phyloP scores from a whole-genome alignment of 2,888 invertebrate genomes.

The Agrilus mali region DNA sequence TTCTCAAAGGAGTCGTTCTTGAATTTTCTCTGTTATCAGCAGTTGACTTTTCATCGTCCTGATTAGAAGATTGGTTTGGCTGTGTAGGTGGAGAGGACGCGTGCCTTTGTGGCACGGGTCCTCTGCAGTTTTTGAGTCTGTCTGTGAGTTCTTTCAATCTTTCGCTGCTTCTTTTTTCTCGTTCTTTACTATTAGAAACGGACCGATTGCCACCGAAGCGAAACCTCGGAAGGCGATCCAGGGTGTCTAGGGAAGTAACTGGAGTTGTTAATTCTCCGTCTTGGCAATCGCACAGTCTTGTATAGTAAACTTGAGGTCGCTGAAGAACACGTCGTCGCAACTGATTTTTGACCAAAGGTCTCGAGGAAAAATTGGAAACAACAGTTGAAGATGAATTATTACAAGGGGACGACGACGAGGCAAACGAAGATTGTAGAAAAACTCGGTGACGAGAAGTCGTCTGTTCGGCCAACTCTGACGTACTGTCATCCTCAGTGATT shows the following conservation, averaged over 20 bases:
- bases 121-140: slow-evolving; percentile 47
- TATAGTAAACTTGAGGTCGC: slow-evolving; percentile 27
- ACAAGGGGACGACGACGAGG: too few species aligned
- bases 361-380: slow-evolving; percentile 13
- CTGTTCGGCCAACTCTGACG: slow-evolving; percentile 30
- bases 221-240: slow-evolving; percentile 72
- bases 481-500: slow-evolving; percentile 29
- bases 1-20: slow-evolving; percentile 52
- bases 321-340: slow-evolving; percentile 31
- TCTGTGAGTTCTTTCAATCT: slow-evolving; percentile 64
- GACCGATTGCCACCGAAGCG: slow-evolving; percentile 50
- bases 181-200: slow-evolving; percentile 20
- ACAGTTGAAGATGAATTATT: too few species aligned
- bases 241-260: slow-evolving; percentile 41
- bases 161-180: slow-evolving; percentile 41
- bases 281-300: slow-evolving; percentile 27
- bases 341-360: slow-evolving; percentile 26
- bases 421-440: slow-evolving; percentile 18
- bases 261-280: slow-evolving; percentile 13
- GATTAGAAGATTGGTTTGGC: slow-evolving; percentile 20
- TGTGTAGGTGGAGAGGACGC: slow-evolving; percentile 38
- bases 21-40: slow-evolving; percentile 7
- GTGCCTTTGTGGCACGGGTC: slow-evolving; percentile 32
- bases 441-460: slow-evolving; percentile 30
- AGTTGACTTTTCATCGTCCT: slow-evolving; percentile 7